Percentiles rank a stretch among this genome's conserved stretches.
Evolutionary conservation across 2,888 invertebrate species (phyloP).

Genomic region (Dolomedes plantarius): DNA sequence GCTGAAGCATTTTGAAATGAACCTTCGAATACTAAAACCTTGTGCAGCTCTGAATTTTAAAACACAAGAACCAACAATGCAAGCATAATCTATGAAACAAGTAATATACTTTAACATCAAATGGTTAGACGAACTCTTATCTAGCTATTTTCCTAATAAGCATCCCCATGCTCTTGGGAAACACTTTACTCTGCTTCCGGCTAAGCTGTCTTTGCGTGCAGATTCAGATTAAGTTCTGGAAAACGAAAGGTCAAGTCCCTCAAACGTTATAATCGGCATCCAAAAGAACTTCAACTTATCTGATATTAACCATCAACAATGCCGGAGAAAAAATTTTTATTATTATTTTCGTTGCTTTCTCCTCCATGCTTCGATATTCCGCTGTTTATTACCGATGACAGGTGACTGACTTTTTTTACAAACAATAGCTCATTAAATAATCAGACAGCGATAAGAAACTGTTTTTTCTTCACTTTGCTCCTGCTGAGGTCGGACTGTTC

Average conservation of each 20-base stretch:
- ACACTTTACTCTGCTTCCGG: constrained; percentile 41
- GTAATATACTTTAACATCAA: not conserved
- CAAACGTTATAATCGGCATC: not conserved
- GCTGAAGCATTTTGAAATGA: no score
- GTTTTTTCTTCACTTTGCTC: constrained; percentile 2
- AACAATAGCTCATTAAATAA: constrained; percentile 43
- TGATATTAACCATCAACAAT: constrained; percentile 15
- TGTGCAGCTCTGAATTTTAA: no score
- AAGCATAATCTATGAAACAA: no score
- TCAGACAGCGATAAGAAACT: constrained; percentile 20
- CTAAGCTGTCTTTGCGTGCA: constrained; percentile 31
- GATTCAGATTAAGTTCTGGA: constrained; percentile 1
- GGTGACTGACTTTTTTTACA: not conserved
- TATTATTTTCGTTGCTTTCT: constrained; percentile 10
- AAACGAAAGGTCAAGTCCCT: constrained; percentile 38
- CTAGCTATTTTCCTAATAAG: constrained; percentile 2
- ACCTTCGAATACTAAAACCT: no score
- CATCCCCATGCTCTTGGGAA: constrained; percentile 22
- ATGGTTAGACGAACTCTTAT: not conserved
- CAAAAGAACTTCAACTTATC: not conserved
- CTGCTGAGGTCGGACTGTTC: not conserved
- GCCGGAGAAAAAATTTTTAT: not conserved
- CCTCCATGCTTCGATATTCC: constrained; percentile 9
- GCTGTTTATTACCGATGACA: constrained; percentile 16
- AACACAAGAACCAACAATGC: no score